Evolutionary conservation across 2,888 invertebrate species (phyloP), one percentile per base, ranked within the genome.

Genomic region (Zelleria hepariella): DNA sequence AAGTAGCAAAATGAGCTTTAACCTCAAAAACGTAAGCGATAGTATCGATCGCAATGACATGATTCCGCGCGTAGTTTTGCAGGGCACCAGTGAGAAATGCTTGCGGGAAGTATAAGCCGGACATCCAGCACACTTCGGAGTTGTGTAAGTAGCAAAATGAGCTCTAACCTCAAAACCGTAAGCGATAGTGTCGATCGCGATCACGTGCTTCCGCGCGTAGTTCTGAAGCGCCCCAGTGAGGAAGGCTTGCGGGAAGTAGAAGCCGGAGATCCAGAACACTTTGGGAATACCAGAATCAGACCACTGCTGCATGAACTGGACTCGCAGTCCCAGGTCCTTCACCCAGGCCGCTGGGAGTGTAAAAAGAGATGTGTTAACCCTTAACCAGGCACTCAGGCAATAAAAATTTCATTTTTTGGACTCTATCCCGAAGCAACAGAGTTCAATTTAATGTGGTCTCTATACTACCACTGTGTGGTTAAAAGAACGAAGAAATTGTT

Each of bases 211-310:
- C 65, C 95, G 88, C 2, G 95, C 95, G 77, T 91, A 95, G 82
- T 96, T 95, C 85, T 96, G 96, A 69, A 95, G 84, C 0, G 94
- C 94, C 21, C 94, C 95, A 0, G 95, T 95, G 64, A 96, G 88
- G 82, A 96, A 95, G 1, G 95, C 95, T 76, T 96, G 95, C 0
- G 95, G 95, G 82, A 95, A 96, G 82, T 93, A 96, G 79, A 96
- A 95, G 0, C 95, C 95, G 0, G 95, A 94, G 65, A 96, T 93
- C 95, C 95, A 96, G 82, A 95, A 95, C 57, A 92, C 91, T 27
- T 90, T 78, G 0, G 95, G 95, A 63, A 94, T 93, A 7, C 94
- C 94, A 0, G 76, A 60, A 18, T 90, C 82, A 6, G 91, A 90
- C 95, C 95, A 96, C 48, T 82, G 77, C 55, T 81, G 80, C 74